Percentiles rank a stretch among this genome's conserved stretches.
Conservation (phyloP, 2,797 vertebrate species). For the Loriculus beryllinus region DNA sequence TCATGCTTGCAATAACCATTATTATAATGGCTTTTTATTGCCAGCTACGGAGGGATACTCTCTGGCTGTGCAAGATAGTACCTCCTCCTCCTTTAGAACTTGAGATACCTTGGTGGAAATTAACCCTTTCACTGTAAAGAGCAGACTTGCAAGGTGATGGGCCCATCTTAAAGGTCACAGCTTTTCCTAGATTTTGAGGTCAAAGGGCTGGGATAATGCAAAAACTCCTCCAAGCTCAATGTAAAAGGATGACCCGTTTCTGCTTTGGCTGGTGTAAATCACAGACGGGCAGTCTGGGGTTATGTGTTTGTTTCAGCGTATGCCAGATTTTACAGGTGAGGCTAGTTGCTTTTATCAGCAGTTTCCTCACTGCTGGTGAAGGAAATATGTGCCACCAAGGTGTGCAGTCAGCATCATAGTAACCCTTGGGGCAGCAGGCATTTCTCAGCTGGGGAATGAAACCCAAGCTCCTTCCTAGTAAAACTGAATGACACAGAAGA, state of each 20-base stretch:
- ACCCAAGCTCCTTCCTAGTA: rapidly evolving
- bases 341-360: neutral
- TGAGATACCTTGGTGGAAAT: neutral
- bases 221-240: neutral
- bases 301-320: neutral
- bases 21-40: neutral
- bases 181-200: neutral
- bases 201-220: neutral
- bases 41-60: neutral
- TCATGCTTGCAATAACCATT: neutral
- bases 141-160: neutral
- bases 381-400: neutral
- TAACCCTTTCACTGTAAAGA: neutral
- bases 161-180: neutral
- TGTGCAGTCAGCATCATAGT: neutral
- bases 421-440: neutral
- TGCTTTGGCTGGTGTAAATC: neutral
- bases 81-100: neutral
- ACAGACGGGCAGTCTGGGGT: neutral
- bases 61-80: neutral
- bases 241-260: neutral
- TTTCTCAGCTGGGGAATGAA: neutral
- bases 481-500: neutral
- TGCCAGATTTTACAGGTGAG: neutral
- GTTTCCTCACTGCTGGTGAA: neutral